Evolutionary conservation across 2,888 invertebrate species (phyloP), one percentile per base, ranked within the genome.

Genomic region (Hirudinaria manillensis): DNA sequence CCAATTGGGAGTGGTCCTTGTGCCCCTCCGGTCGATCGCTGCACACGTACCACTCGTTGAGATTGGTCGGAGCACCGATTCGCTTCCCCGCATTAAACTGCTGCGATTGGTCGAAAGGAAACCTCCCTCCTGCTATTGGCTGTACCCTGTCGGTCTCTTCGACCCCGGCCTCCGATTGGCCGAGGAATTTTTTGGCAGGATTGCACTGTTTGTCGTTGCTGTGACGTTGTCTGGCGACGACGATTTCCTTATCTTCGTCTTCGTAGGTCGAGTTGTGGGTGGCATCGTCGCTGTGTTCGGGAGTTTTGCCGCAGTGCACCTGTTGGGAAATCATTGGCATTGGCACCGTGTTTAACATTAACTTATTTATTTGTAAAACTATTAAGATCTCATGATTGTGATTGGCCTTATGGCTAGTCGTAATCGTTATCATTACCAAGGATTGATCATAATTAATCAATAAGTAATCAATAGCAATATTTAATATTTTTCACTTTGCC

Each of bases 1-100:
- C 32, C 29, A 38, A 16, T 21, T 61, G 61, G 3, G 70, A 32
- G 29, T 24, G 27, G 27, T n/a, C 27, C 21, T 56, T 88, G 76
- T 88, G 88, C 86, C 91, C 90, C 6, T 86, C 85, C 2, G 83
- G 83, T 73, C 86, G 85, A 78, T 86, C 87, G 84, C 92, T 92
- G 81, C 92, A 92, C 75, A 92, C 90, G 86, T 93, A 92, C 89
- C 93, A 90, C 80, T 93, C 92, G 81, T 89, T 88, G 79, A 91
- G 84, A 83, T 91, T 90, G 29, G 78, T 34, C 65, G 78, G 74
- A 21, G 74, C 36, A n/a, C n/a, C 55, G n/a, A 75, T n/a, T 34
- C 34, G 27, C 53, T 72, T 56, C 61, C 56, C 72, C 36, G 7
- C 45, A 29, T 61, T 32, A 19, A 45, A 21, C 36, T 71, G 71